A percentile compares a stretch with the other conserved stretches of the same genome.
These are phyloP conservation scores for Oppia nitens DNA, from an alignment of 1,140 invertebrate genomes.

Conservation along the genomic window DNA sequence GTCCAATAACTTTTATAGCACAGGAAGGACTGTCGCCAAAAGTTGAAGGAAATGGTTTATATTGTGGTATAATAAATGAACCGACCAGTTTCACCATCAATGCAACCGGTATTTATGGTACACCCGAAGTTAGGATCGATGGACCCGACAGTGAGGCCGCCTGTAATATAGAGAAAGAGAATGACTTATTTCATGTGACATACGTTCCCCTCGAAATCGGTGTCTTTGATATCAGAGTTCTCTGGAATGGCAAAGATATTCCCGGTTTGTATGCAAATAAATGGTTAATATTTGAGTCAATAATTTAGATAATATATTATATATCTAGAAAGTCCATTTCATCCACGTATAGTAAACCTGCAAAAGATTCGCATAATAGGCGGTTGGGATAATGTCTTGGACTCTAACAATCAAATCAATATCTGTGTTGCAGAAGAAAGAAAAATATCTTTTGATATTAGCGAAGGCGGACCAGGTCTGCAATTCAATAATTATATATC, in stretches of 20 bases:
- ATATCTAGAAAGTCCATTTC: constrained; percentile 45
- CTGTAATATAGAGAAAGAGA: constrained; percentile 31
- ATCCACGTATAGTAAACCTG: constrained; percentile 49
- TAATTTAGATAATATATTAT: not conserved
- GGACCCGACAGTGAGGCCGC: constrained; percentile 47
- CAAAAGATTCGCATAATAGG: constrained; percentile 48
- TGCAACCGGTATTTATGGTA: constrained; percentile 37
- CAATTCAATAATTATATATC: not conserved
- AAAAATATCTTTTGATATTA: constrained; percentile 41
- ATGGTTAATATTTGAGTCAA: not conserved
- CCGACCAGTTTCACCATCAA: constrained; percentile 29
- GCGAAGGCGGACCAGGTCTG: constrained; percentile 44
- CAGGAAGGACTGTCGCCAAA: constrained; percentile 21
- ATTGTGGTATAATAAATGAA: constrained; percentile 26
- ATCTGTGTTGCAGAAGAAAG: constrained; percentile 40
- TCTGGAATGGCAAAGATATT: constrained; percentile 49
- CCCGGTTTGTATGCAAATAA: constrained; percentile 27
- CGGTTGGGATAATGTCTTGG: constrained; percentile 60
- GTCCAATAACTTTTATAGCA: constrained; percentile 23
- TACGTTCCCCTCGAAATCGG: constrained; percentile 53
- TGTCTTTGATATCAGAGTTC: constrained; percentile 47
- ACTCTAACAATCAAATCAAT: constrained; percentile 50
- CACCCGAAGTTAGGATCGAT: constrained; percentile 37
- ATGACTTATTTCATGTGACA: constrained; percentile 41
- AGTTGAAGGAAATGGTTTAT: constrained; percentile 24